Evolutionary conservation across 2,888 invertebrate genomes (phyloP), one percentile per base, ranked within the genome.

Genomic region (Odontocerum albicorne): DNA sequence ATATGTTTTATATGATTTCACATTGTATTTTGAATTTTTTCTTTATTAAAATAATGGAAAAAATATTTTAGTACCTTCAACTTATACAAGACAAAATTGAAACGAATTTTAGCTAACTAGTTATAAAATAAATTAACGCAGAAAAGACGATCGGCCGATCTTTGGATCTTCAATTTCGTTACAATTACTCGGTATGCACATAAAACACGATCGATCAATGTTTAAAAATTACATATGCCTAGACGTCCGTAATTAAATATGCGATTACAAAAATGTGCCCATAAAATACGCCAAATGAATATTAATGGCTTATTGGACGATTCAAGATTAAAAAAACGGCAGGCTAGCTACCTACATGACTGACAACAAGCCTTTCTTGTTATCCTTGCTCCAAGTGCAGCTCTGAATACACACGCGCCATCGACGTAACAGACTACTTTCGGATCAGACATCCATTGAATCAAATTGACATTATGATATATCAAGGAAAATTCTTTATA

Each of bases 331-430:
- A 43, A 43, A 43, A 43, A 19, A 21, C 22, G n/a, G 21, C 27
- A 13, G 21, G 22, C 27, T 13, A 15, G 43, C 43, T 13, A 21
- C 43, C 43, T 43, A 43, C 43, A 43, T 43, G 43, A 45, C 45
- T 19, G 45, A 45, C 45, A 33, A 45, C 45, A 45, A 32, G 22
- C 20, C 16, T 33, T 19, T 32, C 45, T 45, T 19, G 45, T 45
- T 45, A 16, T 45, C 45, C 45, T 16, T 40, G 35, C 4, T 12
- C 4, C 27, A 4, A 27, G 27, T 27, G 27, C 27, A 7, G 10
- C 10, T 7, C 27, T 27, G 27, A 7, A 10, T 27, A 27, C 27
- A 27, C n/a, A n/a, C n/a, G n/a, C n/a, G n/a, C n/a, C n/a, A n/a
- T n/a, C n/a, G n/a, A n/a, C n/a, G n/a, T n/a, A n/a, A n/a, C n/a